phyloP scores from a whole-genome alignment of 2,797 vertebrate genomes.

The Periophthalmus magnuspinnatus region DNA sequence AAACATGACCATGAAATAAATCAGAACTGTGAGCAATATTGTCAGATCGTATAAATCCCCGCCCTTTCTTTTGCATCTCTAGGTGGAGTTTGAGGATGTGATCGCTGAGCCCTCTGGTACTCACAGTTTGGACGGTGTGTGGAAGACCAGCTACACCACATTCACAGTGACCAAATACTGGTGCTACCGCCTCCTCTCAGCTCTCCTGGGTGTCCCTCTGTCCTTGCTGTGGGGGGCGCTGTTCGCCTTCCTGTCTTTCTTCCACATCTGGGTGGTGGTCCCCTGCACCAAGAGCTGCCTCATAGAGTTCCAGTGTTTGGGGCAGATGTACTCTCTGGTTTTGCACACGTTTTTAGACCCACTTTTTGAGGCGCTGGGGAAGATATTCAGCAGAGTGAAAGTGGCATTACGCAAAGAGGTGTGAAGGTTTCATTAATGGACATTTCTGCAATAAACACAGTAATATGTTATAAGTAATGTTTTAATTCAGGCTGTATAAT shows the following conservation, averaged over 20 bases:
- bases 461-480: not conserved
- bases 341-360: constrained; percentile 84
- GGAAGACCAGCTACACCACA: constrained; percentile 85
- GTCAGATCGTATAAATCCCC: not conserved
- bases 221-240: constrained; percentile 86
- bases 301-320: constrained; percentile 83
- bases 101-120: constrained; percentile 83
- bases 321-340: constrained; percentile 79
- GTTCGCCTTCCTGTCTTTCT: constrained; percentile 87
- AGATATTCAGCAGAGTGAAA: constrained; percentile 77
- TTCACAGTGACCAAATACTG: constrained; percentile 87
- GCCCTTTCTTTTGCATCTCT: not conserved
- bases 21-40: not conserved
- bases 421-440: constrained; percentile 38
- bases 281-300: constrained; percentile 86
- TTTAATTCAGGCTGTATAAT: not conserved
- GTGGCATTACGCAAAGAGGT: constrained; percentile 77
- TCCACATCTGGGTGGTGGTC: constrained; percentile 87
- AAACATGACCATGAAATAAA: not conserved
- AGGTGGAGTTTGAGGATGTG: constrained; percentile 89
- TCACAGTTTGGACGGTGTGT: constrained; percentile 83
- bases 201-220: constrained; percentile 81
- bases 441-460: not conserved
- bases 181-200: constrained; percentile 84
- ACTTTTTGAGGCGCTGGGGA: constrained; percentile 76